Evolutionary conservation across 2,888 invertebrate genomes (phyloP).

Genomic region (Ectemnius continuus): DNA sequence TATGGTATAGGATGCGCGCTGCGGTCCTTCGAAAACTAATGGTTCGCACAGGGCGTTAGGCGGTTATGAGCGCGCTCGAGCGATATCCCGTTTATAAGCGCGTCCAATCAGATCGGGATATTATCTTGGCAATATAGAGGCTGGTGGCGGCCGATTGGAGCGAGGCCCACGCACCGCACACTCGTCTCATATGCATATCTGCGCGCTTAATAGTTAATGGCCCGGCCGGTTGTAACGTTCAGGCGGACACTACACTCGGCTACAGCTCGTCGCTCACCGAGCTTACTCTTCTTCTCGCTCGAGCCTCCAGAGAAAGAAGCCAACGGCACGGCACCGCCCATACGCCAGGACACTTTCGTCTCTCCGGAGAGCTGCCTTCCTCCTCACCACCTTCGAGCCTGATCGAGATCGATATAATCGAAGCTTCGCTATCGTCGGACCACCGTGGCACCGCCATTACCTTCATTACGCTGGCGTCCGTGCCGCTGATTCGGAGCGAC

Average conservation of each 20-base stretch:
- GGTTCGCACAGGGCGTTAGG: constrained; percentile 42
- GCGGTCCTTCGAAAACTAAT: constrained; percentile 57
- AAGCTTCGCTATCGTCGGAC: constrained; percentile 56
- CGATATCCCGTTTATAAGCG: constrained; percentile 57
- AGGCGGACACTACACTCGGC: constrained; percentile 30
- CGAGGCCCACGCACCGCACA: constrained; percentile 64
- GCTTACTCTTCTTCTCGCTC: constrained; percentile 10
- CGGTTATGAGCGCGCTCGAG: not conserved
- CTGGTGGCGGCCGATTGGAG: constrained; percentile 60
- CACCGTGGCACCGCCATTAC: constrained; percentile 64
- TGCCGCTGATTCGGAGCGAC: constrained; percentile 20
- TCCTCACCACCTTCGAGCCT: constrained; percentile 18
- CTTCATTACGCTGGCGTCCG: constrained; percentile 54
- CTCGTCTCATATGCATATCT: constrained; percentile 71
- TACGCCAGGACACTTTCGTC: constrained; percentile 9
- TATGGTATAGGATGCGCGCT: constrained; percentile 42
- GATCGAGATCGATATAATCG: constrained; percentile 60
- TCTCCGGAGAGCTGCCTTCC: constrained; percentile 7
- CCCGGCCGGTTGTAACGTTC: constrained; percentile 54
- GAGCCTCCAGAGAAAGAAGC: not conserved
- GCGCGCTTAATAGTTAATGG: constrained; percentile 72
- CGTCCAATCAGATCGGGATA: constrained; percentile 69
- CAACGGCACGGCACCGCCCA: constrained; percentile 14
- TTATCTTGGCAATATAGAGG: constrained; percentile 67
- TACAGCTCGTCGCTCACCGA: not conserved